Percentiles rank a stretch among this genome's conserved stretches.
Evolutionary conservation across 2,797 vertebrate genomes (phyloP).

Genomic region (Cyclopterus lumpus): DNA sequence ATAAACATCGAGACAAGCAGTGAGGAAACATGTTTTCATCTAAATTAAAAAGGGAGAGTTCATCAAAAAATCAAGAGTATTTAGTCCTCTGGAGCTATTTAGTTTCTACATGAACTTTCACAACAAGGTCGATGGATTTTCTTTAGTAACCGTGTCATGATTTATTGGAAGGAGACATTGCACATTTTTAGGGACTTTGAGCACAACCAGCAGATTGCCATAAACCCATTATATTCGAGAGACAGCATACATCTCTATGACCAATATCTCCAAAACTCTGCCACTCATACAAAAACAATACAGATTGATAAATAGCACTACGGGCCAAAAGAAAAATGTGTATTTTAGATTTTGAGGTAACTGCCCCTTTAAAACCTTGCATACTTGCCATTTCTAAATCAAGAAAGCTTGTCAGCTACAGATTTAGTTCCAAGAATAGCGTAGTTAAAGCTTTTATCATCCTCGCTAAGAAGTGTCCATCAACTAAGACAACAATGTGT

Average conservation of each 20-base stretch:
- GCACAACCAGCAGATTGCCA: not conserved
- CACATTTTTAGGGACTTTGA: not conserved
- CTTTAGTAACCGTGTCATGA: not conserved
- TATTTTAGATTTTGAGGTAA: not conserved
- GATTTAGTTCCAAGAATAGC: constrained; percentile 13
- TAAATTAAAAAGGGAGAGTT: not conserved
- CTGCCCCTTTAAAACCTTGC: not conserved
- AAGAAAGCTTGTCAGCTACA: not conserved
- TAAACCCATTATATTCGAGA: not conserved
- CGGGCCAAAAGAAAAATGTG: not conserved
- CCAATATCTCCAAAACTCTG: not conserved
- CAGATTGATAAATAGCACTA: not conserved
- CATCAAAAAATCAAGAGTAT: not conserved
- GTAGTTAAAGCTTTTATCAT: constrained; percentile 4
- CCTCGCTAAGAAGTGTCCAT: constrained; percentile 21
- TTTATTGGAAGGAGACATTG: not conserved
- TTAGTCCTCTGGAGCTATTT: not conserved
- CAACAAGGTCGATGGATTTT: not conserved
- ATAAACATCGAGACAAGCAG: constrained; percentile 18
- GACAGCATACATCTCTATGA: not conserved
- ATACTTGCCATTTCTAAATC: constrained; percentile 20
- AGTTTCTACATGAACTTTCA: not conserved
- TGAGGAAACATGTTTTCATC: not conserved
- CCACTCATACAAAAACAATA: not conserved
- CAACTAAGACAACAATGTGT: constrained; percentile 17